Evolutionary conservation across 1,140 invertebrate species (phyloP).

Genomic region (Magallana gigas): DNA sequence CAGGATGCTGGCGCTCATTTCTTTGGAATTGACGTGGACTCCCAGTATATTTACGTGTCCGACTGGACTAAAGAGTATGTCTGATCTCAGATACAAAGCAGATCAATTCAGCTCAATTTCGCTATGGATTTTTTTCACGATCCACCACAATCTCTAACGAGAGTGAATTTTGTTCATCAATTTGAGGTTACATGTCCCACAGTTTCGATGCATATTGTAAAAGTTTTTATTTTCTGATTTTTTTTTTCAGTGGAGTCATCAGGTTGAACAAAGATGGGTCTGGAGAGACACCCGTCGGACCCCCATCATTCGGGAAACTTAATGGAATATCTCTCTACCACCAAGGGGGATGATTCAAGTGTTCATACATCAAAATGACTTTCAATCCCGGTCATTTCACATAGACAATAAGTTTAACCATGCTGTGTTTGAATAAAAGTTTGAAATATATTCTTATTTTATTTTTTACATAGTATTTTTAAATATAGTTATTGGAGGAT

Average conservation of each 20-base stretch:
- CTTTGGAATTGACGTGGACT: conserved; percentile 54
- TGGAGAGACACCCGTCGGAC: conserved; percentile 57
- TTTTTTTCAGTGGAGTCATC: conserved; percentile 56
- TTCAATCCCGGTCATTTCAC: no score
- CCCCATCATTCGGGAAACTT: conserved; percentile 58
- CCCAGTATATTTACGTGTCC: conserved; percentile 51
- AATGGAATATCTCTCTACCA: conserved; percentile 39
- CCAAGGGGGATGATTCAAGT: background rate
- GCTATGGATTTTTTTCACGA: background rate
- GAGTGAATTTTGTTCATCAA: background rate
- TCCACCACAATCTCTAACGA: background rate
- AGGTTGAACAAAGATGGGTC: conserved; percentile 60
- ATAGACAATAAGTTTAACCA: no score
- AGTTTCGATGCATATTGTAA: background rate
- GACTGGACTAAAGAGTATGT: conserved; percentile 59
- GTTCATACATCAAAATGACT: no score
- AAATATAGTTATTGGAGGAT: no score
- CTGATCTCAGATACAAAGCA: background rate
- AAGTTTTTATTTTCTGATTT: no score
- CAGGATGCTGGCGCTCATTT: conserved; percentile 51
- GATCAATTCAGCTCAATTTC: background rate
- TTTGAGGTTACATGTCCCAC: no score
- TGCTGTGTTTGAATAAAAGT: no score
- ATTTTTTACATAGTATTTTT: no score
- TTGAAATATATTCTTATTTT: no score